These are phyloP conservation scores for Rhabdomys pumilio DNA, from an alignment of 2,797 vertebrate genomes.

Conservation along the genomic window DNA sequence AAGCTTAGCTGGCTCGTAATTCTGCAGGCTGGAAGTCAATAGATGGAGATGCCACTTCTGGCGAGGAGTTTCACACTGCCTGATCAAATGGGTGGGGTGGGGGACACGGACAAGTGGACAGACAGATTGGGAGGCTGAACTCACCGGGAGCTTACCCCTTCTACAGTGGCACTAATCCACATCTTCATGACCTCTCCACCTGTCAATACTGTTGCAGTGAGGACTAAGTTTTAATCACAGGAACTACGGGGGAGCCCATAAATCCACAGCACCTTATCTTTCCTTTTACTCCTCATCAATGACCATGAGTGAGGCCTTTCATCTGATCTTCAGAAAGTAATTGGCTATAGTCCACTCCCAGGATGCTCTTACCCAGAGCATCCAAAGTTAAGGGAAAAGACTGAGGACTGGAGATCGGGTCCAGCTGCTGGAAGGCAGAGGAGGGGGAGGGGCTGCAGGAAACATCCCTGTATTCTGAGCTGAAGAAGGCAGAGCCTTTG, in stretches of 20 bases:
- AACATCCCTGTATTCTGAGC: neutral
- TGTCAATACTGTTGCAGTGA: neutral
- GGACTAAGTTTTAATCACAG: neutral
- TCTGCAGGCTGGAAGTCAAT: neutral
- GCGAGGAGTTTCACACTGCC: neutral
- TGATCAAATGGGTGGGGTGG: too few relatives aligned
- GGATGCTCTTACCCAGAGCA: neutral
- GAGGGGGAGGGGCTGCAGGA: neutral
- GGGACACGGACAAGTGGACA: too few relatives aligned
- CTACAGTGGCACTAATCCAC: neutral
- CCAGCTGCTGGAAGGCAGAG: neutral
- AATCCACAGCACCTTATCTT: neutral
- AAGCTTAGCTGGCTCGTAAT: neutral
- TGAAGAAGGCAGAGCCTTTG: neutral
- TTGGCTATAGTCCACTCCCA: neutral
- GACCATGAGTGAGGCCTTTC: neutral
- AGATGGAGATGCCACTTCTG: neutral
- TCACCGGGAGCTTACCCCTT: too few relatives aligned
- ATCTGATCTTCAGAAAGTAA: neutral
- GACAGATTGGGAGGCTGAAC: neutral
- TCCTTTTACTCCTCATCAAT: slow-evolving; percentile 49
- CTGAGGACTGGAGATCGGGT: neutral
- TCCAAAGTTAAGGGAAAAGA: neutral
- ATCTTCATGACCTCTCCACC: too few relatives aligned
- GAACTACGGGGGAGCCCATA: neutral